Evolutionary conservation across 2,113 vertebrate genomes (phyloP), one percentile per base, ranked within the genome.

Genomic region (Gallinago jamesoni): DNA sequence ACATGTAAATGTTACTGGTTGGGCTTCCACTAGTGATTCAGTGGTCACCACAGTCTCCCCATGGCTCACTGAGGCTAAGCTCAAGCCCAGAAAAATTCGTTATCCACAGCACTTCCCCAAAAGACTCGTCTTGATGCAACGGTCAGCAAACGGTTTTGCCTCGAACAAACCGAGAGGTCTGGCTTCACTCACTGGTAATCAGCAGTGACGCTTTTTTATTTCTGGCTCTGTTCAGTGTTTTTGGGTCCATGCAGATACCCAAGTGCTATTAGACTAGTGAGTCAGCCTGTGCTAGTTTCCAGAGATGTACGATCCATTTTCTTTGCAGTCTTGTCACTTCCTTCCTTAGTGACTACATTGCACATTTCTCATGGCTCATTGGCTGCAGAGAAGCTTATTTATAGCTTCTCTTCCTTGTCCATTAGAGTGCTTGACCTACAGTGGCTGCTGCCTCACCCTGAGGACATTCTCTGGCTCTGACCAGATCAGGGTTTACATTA

Each of bases 271-370:
- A 45, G 62, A 56, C 17, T n/a, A 27, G 39, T 8, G 31, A 82
- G 24, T 43, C 81, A 79, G 53, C 11, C 81, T 52, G 66, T 82
- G 48, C 69, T 72, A 12, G 45, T 93, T 93, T 94, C 84, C 70
- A 87, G 67, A 87, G 53, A 45, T 14, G 56, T 78, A 70, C 24
- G 20, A 84, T 52, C 43, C 74, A 41, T 95, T 91, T 92, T 93
- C 74, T 91, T 85, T 47, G 53, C 69, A 91, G 89, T 66, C 66
- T 87, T 87, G 91, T 64, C 68, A 57, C 69, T 96, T 97, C 94
- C 93, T 96, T 95, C 81, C 93, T 93, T 48, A 75, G 60, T n/a
- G 91, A 60, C 73, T 72, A 9, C 81, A 39, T 7, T 7, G 66
- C 0, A 0, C 62, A 53, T 94, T 93, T 87, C 77, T 87, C 66